Percentiles rank a stretch among this genome's conserved stretches.
Conservation (phyloP, 37 sponge, comb jelly and placozoan species). For the Halichondria panicea region DNA sequence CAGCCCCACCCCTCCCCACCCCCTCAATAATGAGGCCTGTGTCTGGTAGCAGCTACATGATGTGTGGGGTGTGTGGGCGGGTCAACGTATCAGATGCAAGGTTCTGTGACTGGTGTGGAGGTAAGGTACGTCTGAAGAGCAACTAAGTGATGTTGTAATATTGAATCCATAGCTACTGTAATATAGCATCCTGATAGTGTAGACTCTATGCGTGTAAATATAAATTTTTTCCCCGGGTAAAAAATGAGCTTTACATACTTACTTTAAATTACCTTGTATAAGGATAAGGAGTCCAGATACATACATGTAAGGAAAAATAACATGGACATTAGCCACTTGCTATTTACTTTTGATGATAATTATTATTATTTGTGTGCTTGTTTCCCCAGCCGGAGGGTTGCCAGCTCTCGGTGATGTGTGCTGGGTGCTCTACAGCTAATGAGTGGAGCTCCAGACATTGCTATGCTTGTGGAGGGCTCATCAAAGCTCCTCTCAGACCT, state of each 20-base stretch:
- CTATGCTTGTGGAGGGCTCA: conserved; percentile 30
- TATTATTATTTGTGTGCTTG: not conserved
- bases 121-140: conserved; percentile 38
- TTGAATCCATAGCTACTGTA: too few species aligned
- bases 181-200: too few species aligned
- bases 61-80: conserved; percentile 79
- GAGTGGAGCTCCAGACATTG: conserved; percentile 60
- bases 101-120: conserved; percentile 91
- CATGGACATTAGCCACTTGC: not conserved
- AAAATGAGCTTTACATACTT: too few species aligned
- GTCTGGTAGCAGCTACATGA: conserved; percentile 55
- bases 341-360: not conserved
- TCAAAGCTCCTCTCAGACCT: conserved; percentile 54
- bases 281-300: too few species aligned
- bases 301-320: too few species aligned
- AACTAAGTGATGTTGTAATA: too few species aligned
- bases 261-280: too few species aligned
- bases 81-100: conserved; percentile 80
- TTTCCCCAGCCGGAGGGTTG: conserved; percentile 42
- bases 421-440: conserved; percentile 34
- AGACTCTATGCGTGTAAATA: too few species aligned
- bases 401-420: conserved; percentile 42
- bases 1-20: conserved; percentile 25
- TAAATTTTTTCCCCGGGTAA: too few species aligned
- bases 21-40: conserved; percentile 28